phyloP scores from a whole-genome alignment of 1,140 invertebrate genomes.

The Idris sp. region DNA sequence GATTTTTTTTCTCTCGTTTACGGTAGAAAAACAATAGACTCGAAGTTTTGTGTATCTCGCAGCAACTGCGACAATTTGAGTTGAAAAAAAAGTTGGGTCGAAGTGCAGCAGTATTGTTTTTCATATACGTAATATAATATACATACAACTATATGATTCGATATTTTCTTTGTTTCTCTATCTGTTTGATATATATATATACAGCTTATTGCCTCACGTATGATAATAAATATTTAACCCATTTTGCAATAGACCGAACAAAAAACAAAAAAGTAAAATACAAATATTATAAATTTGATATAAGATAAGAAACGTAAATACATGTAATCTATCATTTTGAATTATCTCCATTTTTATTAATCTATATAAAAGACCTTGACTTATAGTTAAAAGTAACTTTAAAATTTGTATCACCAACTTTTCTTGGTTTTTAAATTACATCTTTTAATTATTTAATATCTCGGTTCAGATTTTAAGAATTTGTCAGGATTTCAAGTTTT shows the following conservation, averaged over 20 bases:
- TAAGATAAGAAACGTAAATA: constrained; percentile 12
- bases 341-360: too few relatives aligned
- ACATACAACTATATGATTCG: too few relatives aligned
- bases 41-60: constrained; percentile 19
- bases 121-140: not conserved
- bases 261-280: constrained; percentile 2
- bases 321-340: too few relatives aligned
- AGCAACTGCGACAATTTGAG: constrained; percentile 12
- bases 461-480: too few relatives aligned
- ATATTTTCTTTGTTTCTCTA: not conserved
- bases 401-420: too few relatives aligned
- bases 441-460: too few relatives aligned
- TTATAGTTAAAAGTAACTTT: too few relatives aligned
- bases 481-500: too few relatives aligned
- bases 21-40: constrained; percentile 17
- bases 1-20: constrained; percentile 5
- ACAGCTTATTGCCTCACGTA: not conserved
- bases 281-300: not conserved
- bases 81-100: constrained; percentile 19
- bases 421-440: too few relatives aligned
- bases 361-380: too few relatives aligned
- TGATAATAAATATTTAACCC: not conserved
- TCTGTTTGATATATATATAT: too few relatives aligned
- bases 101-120: constrained; percentile 18
- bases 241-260: not conserved